phyloP scores from a whole-genome alignment of 2,888 invertebrate species.

The Lottia gigantea region DNA sequence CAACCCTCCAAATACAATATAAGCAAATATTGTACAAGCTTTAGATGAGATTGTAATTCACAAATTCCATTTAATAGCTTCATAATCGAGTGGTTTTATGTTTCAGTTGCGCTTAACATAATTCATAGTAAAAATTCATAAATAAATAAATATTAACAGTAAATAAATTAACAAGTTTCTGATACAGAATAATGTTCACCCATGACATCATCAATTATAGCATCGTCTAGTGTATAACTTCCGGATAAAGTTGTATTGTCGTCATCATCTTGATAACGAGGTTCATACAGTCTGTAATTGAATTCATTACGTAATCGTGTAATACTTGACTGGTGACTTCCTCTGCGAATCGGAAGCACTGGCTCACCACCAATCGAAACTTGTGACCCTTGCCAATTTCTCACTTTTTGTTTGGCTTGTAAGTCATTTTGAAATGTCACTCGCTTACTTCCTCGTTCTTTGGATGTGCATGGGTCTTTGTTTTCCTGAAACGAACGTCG shows the following conservation, averaged over 20 bases:
- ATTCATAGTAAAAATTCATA: too few relatives aligned
- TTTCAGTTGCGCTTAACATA: too few relatives aligned
- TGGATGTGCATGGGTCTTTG: neutral
- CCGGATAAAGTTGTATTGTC: conserved; percentile 59
- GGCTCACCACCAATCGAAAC: neutral
- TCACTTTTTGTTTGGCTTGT: conserved; percentile 1
- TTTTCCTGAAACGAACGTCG: conserved; percentile 6
- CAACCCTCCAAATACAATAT: too few relatives aligned
- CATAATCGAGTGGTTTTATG: too few relatives aligned
- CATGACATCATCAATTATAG: conserved; percentile 37
- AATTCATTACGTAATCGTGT: neutral
- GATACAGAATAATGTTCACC: conserved; percentile 29
- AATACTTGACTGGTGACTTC: neutral
- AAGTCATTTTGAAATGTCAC: conserved; percentile 7
- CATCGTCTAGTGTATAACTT: conserved; percentile 49
- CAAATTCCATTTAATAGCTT: too few relatives aligned
- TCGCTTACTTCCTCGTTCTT: neutral
- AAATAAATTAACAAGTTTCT: neutral
- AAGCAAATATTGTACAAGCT: too few relatives aligned
- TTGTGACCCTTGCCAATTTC: neutral
- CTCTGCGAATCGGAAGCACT: neutral
- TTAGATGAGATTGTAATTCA: too few relatives aligned
- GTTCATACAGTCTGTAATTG: neutral
- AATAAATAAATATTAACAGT: too few relatives aligned
- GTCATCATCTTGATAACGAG: conserved; percentile 45